Base-by-base conservation (phyloP, 2,888 invertebrate species). In the Yponomeuta sedellus region DNA sequence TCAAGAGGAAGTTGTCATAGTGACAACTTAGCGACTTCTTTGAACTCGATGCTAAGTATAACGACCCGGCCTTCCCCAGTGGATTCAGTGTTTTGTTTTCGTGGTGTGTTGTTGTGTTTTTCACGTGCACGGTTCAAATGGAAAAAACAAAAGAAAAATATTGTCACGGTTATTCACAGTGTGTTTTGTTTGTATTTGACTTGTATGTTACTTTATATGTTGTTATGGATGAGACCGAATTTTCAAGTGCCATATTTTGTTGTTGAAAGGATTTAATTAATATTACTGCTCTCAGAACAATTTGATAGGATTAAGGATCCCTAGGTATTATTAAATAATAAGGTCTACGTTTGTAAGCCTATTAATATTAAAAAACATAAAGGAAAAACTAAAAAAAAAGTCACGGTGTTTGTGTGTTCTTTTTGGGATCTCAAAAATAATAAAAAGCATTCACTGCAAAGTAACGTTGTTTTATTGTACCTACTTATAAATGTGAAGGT, bases 371-470 rank as follows among this genome's bases (percentile, higher is more conserved):
- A 68, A 71, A 68, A 71, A 67, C 71, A 72, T 73, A 67, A 70
- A 73, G 73, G 70, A 71, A 72, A 70, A 70, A 34, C 8, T 5
- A 72, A 74, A 73, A 68, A 71, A 76, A 71, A 71, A 72, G 77
- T 84, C 88, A 87, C 87, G 75, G 83, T 87, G 86, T 90, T 87
- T 85, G 86, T 84, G 89, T 88, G 89, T 91, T 69, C 61, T 68
- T 91, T 91, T 91, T 91, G 91, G 86, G 90, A 91, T 91, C 90
- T 90, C 91, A 88, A 88, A 88, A 91, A 90, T 86, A 88, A 86
- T 78, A 87, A 52, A 34, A 83, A 82, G 78, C 86, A 85, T 82
- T 83, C 80, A 82, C 78, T 85, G 83, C 81, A 82, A 70, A 66
- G 57, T 70, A 57, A 19, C 66, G 34, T 64, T 70, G 67, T 77